Conservation (phyloP, 2,113 vertebrate genomes). For the Tachysurus fulvidraco region DNA sequence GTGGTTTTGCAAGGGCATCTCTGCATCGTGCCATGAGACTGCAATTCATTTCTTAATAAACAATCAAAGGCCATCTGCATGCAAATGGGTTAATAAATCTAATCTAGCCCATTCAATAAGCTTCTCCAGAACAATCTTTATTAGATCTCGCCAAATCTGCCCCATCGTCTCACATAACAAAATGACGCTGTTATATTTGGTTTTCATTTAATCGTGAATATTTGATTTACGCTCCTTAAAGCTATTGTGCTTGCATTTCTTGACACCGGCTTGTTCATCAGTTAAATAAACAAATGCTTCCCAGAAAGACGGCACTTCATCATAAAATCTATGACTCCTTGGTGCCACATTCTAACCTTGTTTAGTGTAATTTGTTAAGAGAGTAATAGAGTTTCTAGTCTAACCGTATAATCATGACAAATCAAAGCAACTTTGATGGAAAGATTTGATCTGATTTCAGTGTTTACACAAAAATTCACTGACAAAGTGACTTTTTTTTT, state of each 20-base stretch:
- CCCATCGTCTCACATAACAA: constrained; percentile 65
- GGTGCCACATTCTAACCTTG: background rate
- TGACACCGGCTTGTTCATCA: constrained; percentile 45
- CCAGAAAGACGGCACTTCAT: constrained; percentile 19
- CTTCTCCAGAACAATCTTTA: constrained; percentile 65
- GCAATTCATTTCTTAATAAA: constrained; percentile 64
- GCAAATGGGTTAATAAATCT: constrained; percentile 71
- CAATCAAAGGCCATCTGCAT: constrained; percentile 55
- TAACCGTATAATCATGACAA: background rate
- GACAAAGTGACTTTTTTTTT: no score
- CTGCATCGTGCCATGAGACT: constrained; percentile 54
- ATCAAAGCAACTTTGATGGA: background rate
- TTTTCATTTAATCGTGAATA: constrained; percentile 69
- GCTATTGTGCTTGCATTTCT: constrained; percentile 57
- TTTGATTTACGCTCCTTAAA: constrained; percentile 67
- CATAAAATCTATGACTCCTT: constrained; percentile 29
- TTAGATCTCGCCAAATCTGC: constrained; percentile 61
- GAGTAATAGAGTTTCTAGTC: background rate
- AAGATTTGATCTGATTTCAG: background rate
- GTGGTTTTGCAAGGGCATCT: constrained; percentile 47
- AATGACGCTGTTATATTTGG: constrained; percentile 65
- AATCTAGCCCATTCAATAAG: constrained; percentile 67
- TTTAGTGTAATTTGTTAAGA: constrained; percentile 1
- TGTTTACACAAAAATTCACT: background rate
- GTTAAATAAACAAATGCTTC: constrained; percentile 46